phyloP scores from a whole-genome alignment of 2,888 invertebrate genomes.

The Julus scanicus region DNA sequence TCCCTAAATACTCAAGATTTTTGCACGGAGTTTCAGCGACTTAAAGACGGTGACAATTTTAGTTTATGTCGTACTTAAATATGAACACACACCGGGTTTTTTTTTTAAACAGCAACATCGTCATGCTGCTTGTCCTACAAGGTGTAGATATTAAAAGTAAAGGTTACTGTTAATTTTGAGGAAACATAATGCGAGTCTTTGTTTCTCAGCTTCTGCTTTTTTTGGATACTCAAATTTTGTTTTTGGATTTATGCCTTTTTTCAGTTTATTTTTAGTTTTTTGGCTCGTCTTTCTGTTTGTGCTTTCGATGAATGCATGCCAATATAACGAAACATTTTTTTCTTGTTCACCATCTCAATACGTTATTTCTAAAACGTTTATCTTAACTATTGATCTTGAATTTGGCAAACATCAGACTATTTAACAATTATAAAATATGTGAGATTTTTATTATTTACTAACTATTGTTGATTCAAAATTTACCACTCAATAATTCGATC shows the following conservation, averaged over 20 bases:
- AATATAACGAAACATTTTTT: neutral
- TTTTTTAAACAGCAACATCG: too few species aligned
- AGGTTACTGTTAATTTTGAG: neutral
- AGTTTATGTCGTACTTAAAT: too few species aligned
- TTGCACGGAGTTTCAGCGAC: too few species aligned
- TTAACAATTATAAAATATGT: neutral
- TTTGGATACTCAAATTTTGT: neutral
- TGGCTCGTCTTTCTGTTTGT: neutral
- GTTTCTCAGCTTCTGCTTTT: neutral
- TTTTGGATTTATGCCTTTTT: neutral
- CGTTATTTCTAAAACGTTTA: neutral
- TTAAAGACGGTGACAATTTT: too few species aligned
- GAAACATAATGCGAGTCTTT: neutral
- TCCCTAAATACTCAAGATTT: too few species aligned
- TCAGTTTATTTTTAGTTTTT: conserved; percentile 11
- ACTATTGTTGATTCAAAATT: too few species aligned
- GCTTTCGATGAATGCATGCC: neutral
- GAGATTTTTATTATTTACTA: neutral
- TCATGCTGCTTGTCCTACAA: too few species aligned
- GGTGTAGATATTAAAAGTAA: neutral
- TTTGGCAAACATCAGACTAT: neutral
- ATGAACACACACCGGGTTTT: too few species aligned
- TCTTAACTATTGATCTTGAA: neutral
- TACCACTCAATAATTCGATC: too few species aligned
- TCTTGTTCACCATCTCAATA: neutral